phyloP scores from a whole-genome alignment of 1,140 invertebrate genomes.

The Macrobrachium rosenbergii region DNA sequence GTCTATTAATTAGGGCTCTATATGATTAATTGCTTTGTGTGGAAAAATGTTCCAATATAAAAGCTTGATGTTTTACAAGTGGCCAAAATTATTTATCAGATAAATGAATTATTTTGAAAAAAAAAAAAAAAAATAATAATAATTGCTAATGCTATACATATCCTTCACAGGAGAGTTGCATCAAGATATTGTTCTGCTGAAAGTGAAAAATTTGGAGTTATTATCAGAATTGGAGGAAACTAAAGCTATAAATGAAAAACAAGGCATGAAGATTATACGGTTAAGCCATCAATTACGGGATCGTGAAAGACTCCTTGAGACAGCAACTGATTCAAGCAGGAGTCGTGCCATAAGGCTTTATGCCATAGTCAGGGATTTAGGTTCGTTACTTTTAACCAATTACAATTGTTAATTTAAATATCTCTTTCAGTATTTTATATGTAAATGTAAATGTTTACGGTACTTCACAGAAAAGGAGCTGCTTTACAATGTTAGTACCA shows the following conservation, averaged over 20 bases:
- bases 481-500: too few relatives aligned
- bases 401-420: neutral
- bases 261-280: constrained; percentile 9
- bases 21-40: too few relatives aligned
- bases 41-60: too few relatives aligned
- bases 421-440: neutral
- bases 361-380: constrained; percentile 46
- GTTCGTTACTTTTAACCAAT: neutral
- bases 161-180: constrained; percentile 26
- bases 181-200: constrained; percentile 41
- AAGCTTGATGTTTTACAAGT: too few relatives aligned
- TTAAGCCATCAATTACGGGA: constrained; percentile 43
- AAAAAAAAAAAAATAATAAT: neutral
- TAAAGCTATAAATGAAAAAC: constrained; percentile 26
- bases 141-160: neutral
- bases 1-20: too few relatives aligned
- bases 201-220: constrained; percentile 46
- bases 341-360: constrained; percentile 35
- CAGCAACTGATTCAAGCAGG: constrained; percentile 22
- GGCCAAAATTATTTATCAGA: too few relatives aligned
- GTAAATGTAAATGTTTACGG: neutral
- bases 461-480: too few relatives aligned
- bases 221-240: constrained; percentile 25
- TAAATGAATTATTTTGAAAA: neutral
- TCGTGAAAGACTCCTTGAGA: constrained; percentile 41